These are phyloP conservation scores for Rhea americana DNA, from an alignment of 2,113 vertebrate species.

Conservation along the genomic window DNA sequence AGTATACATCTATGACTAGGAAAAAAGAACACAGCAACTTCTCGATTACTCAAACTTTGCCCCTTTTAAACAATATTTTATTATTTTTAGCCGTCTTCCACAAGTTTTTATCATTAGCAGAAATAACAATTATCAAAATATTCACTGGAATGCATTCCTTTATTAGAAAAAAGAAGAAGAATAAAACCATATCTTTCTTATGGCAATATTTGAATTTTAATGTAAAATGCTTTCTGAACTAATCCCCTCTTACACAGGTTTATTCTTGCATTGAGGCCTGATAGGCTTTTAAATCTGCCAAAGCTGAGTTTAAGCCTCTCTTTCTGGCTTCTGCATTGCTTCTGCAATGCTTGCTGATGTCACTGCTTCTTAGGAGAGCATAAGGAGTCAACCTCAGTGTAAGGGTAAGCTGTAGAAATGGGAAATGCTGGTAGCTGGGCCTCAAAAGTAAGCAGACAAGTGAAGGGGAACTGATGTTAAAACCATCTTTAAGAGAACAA, in stretches of 20 bases:
- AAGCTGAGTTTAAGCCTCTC: conserved; percentile 38
- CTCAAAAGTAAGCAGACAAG: neutral
- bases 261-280: conserved; percentile 22
- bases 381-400: conserved; percentile 48
- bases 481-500: conserved; percentile 10
- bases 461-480: conserved; percentile 12
- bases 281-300: conserved; percentile 46
- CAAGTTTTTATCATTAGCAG: neutral
- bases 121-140: conserved; percentile 9
- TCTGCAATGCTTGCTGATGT: conserved; percentile 43
- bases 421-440: conserved; percentile 21
- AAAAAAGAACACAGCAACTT: neutral
- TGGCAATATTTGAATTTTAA: conserved; percentile 39
- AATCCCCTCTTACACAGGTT: conserved; percentile 24
- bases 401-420: conserved; percentile 31
- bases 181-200: neutral
- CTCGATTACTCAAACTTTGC: neutral
- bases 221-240: conserved; percentile 47
- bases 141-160: neutral
- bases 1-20: neutral
- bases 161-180: neutral
- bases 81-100: neutral
- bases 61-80: neutral
- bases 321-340: conserved; percentile 8
- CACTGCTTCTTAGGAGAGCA: conserved; percentile 30